These are phyloP conservation scores for Butastur rufipennis DNA, from an alignment of 2,113 vertebrate genomes.

Conservation along the genomic window DNA sequence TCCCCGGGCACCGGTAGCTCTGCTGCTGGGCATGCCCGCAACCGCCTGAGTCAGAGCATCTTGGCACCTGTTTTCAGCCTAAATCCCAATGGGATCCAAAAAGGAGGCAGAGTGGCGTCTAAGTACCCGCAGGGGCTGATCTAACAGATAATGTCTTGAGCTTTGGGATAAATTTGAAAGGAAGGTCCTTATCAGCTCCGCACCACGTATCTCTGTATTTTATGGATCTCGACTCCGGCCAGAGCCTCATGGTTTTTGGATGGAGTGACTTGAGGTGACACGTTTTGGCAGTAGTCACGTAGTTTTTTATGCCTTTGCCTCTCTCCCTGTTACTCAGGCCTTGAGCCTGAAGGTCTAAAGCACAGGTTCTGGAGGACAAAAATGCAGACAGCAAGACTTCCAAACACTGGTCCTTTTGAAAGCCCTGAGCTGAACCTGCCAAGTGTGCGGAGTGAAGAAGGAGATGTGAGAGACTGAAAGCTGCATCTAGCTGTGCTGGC, in stretches of 20 bases:
- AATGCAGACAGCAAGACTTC: background rate
- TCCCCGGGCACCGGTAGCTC: background rate
- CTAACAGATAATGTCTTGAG: conserved; percentile 12
- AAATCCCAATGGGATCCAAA: conserved; percentile 27
- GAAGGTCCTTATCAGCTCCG: conserved; percentile 26
- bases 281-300: background rate
- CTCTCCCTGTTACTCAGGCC: background rate
- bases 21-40: conserved; percentile 51
- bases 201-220: background rate
- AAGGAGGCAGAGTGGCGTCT: conserved; percentile 60
- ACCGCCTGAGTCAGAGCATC: conserved; percentile 37
- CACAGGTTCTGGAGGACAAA: background rate
- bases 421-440: background rate
- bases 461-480: background rate
- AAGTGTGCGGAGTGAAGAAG: background rate
- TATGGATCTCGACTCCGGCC: background rate
- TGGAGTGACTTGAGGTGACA: background rate
- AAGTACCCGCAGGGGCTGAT: conserved; percentile 11
- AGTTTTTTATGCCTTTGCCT: background rate
- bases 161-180: conserved; percentile 22
- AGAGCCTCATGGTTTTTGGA: background rate
- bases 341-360: background rate
- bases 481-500: background rate
- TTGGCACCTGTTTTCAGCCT: conserved; percentile 38
- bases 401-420: background rate